phyloP scores from a whole-genome alignment of 2,888 invertebrate species.

The Cistogaster globosa region DNA sequence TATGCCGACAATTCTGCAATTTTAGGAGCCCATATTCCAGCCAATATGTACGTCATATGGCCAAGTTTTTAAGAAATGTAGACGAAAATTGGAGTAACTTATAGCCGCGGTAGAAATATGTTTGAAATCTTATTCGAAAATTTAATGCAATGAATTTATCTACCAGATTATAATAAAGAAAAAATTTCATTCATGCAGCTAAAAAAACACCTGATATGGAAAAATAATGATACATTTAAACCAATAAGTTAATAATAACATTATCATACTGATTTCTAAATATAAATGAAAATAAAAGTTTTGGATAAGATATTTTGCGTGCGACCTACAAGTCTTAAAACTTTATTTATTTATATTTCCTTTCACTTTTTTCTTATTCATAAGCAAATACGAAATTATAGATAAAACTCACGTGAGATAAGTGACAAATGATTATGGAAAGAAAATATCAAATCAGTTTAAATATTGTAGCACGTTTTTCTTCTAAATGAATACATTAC shows the following conservation, averaged over 20 bases:
- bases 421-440: constrained; percentile 41
- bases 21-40: too few species aligned
- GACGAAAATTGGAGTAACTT: too few species aligned
- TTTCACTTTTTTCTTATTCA: constrained; percentile 23
- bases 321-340: constrained; percentile 32
- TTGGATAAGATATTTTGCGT: constrained; percentile 63
- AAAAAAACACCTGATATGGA: not conserved
- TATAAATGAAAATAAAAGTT: constrained; percentile 62
- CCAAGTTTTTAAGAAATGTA: too few species aligned
- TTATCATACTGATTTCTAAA: constrained; percentile 42
- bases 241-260: too few species aligned
- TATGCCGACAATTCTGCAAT: too few species aligned
- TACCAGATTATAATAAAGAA: too few species aligned
- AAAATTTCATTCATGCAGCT: too few species aligned
- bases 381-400: constrained; percentile 60
- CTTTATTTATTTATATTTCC: constrained; percentile 7
- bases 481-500: constrained; percentile 17
- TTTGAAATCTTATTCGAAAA: too few species aligned
- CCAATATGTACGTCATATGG: too few species aligned
- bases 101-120: too few species aligned
- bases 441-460: constrained; percentile 62
- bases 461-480: constrained; percentile 62
- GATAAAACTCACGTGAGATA: constrained; percentile 72
- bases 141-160: too few species aligned
- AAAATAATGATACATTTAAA: not conserved